Base-by-base conservation (phyloP, 2,888 invertebrate genomes). In the Scotopteryx bipunctaria region DNA sequence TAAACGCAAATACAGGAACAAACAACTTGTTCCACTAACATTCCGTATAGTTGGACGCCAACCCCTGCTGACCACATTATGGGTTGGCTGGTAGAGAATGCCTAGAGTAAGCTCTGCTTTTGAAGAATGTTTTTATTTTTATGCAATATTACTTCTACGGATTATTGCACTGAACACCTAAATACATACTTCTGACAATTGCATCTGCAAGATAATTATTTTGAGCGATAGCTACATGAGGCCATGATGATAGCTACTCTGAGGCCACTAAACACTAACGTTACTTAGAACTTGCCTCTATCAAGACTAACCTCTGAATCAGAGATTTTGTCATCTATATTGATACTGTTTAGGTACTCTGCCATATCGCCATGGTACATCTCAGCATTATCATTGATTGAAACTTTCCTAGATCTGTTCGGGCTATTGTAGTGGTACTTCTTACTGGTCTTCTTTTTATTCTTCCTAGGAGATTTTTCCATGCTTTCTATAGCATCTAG, bases 261-360 rank as follows among this genome's bases (percentile, higher is more conserved):
- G 1, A 21, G 5, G 21, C 8, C 5, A 2, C 8, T 23, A 23
- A 6, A 6, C 6, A 8, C n/a, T 1, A 6, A 1, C 8, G 8
- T 8, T 23, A 11, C 8, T 27, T 25, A 50, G 47, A 60, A 61
- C 66, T 73, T 74, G 11, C 57, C 61, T 58, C 73, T 70, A 46
- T 77, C 76, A 17, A 75, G 54, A 55, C 81, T 83, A 25, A 73
- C 69, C 58, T 83, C 85, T 1, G 78, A 81, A 64, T 83, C 83
- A 0, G 81, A 81, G 46, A 76, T 76, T 52, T 83, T 78, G 35
- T 83, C 77, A 33, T 81, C 78, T 35, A 83, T 80, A 33, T 82
- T 83, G 25, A 81, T 81, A 67, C 78, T 82, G 43, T 83, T 81
- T 14, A 87, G 65, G 64, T 83, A 86, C 25, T 86, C 86, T 2